A percentile compares a stretch with the other conserved stretches of the same genome.
phyloP scores from a whole-genome alignment of 2,888 invertebrate genomes.

The Callyntrura sp. region DNA sequence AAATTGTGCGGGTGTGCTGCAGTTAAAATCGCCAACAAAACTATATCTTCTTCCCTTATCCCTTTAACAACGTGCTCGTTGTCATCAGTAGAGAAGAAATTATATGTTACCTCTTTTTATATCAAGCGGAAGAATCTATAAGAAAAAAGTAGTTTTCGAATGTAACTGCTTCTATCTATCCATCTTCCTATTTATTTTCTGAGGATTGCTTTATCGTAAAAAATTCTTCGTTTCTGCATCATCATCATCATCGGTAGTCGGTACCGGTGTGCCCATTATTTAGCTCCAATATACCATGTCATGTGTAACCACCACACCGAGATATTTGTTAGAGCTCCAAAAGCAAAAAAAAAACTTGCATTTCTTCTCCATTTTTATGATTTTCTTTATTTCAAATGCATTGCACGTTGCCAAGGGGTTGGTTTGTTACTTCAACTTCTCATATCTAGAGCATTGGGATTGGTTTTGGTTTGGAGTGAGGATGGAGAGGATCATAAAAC shows the following conservation, averaged over 20 bases:
- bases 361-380: constrained; percentile 33
- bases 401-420: constrained; percentile 17
- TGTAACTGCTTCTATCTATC: constrained; percentile 12
- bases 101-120: constrained; percentile 4
- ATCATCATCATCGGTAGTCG: background rate
- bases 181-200: constrained; percentile 29
- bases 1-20: constrained; percentile 45
- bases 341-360: constrained; percentile 38
- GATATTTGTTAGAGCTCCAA: constrained; percentile 17
- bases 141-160: constrained; percentile 49
- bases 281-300: background rate
- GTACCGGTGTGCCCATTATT: background rate
- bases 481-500: constrained; percentile 54
- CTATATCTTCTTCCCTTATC: constrained; percentile 19
- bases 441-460: constrained; percentile 50
- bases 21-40: background rate
- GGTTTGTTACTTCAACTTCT: background rate
- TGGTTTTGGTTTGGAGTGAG: constrained; percentile 31
- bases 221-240: constrained; percentile 27
- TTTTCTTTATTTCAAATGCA: constrained; percentile 29
- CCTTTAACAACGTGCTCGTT: constrained; percentile 37
- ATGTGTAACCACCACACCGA: constrained; percentile 9
- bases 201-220: constrained; percentile 43
- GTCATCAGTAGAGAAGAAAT: constrained; percentile 2
- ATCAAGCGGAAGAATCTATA: constrained; percentile 11